A percentile compares a stretch with the other conserved stretches of the same genome.
phyloP scores from a whole-genome alignment of 2,113 vertebrate genomes.

The Ariopsis seemanni region DNA sequence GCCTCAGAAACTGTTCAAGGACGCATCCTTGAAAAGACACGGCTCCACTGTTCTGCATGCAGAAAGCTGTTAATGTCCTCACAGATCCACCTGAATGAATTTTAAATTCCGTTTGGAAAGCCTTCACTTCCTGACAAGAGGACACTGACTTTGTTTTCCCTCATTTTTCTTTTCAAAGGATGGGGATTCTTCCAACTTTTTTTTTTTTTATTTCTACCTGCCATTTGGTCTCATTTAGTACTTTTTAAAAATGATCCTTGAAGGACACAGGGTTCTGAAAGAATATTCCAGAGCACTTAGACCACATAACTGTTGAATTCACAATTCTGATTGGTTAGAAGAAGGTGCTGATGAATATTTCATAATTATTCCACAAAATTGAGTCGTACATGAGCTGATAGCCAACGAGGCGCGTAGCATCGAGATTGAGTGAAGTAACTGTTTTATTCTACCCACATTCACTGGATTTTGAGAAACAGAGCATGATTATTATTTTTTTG shows the following conservation, averaged over 20 bases:
- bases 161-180: neutral
- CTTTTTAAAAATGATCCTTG: neutral
- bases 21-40: neutral
- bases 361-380: too few species aligned
- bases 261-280: neutral
- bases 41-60: neutral
- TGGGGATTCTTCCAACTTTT: neutral
- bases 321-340: neutral
- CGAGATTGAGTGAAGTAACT: too few species aligned
- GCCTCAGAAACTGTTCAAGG: constrained; percentile 6
- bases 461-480: too few species aligned
- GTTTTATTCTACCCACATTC: too few species aligned
- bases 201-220: neutral
- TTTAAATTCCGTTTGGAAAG: neutral
- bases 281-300: neutral
- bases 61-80: constrained; percentile 1
- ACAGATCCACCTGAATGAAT: neutral
- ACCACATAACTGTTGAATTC: neutral
- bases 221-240: neutral
- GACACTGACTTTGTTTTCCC: neutral
- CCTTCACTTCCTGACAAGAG: neutral
- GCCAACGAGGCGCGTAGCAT: too few species aligned
- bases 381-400: too few species aligned
- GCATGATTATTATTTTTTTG: too few species aligned
- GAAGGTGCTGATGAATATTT: neutral